These are phyloP conservation scores for Tetheella fluctuosa DNA, from an alignment of 2,888 invertebrate genomes.

Conservation along the genomic window DNA sequence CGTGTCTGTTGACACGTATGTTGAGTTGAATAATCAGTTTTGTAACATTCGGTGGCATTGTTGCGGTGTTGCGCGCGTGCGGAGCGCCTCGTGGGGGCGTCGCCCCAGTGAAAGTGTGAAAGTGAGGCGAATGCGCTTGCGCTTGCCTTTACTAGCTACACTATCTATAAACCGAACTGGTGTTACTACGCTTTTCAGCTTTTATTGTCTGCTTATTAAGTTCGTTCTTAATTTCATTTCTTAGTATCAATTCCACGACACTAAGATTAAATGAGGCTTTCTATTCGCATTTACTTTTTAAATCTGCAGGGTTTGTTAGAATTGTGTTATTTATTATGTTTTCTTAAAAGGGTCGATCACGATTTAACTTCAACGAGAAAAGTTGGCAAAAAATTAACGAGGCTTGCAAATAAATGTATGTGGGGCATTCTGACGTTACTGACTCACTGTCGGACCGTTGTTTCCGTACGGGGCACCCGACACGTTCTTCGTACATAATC, in stretches of 20 bases:
- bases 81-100: conserved; percentile 62
- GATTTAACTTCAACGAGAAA: conserved; percentile 45
- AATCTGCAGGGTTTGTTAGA: background rate
- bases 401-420: conserved; percentile 50
- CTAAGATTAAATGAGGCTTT: background rate
- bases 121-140: conserved; percentile 79
- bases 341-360: conserved; percentile 32
- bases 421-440: conserved; percentile 50
- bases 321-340: conserved; percentile 5
- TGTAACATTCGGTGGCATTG: conserved; percentile 62
- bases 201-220: conserved; percentile 42
- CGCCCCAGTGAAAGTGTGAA: conserved; percentile 84
- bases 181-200: background rate
- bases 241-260: no score
- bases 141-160: conserved; percentile 36
- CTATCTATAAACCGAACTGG: conserved; percentile 26
- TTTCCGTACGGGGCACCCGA: conserved; percentile 32
- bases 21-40: conserved; percentile 75
- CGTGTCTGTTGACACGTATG: conserved; percentile 40
- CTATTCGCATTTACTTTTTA: background rate
- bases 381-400: conserved; percentile 57
- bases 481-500: background rate
- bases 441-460: conserved; percentile 38
- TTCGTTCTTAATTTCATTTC: conserved; percentile 18
- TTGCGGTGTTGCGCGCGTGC: conserved; percentile 49